These are phyloP conservation scores for Himalopsyche tibetana DNA, from an alignment of 2,888 invertebrate species.

Conservation along the genomic window DNA sequence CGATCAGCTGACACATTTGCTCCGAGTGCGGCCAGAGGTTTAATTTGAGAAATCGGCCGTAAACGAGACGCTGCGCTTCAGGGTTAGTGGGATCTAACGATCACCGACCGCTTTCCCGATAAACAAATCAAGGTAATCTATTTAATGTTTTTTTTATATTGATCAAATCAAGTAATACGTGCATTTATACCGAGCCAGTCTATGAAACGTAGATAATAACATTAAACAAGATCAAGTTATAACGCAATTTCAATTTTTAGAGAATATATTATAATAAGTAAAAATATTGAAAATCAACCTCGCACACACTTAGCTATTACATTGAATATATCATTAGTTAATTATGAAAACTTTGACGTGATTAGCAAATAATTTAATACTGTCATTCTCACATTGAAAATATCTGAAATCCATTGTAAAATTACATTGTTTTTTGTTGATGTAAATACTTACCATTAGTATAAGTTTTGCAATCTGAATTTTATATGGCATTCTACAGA, in stretches of 20 bases:
- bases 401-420: too few species aligned
- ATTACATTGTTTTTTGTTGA: too few species aligned
- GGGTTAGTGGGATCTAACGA: constrained; percentile 14
- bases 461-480: constrained; percentile 4
- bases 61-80: constrained; percentile 28
- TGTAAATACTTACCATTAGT: neutral
- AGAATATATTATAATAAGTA: too few species aligned
- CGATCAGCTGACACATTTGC: constrained; percentile 29
- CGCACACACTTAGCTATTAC: too few species aligned
- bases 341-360: too few species aligned
- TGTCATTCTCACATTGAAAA: too few species aligned
- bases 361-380: too few species aligned
- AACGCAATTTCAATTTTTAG: too few species aligned
- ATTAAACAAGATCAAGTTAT: neutral
- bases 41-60: constrained; percentile 39
- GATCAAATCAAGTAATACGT: neutral
- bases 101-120: neutral
- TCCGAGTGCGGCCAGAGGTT: constrained; percentile 20
- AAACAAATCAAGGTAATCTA: constrained; percentile 6
- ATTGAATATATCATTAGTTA: too few species aligned
- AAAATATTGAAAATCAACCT: too few species aligned
- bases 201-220: neutral
- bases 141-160: neutral
- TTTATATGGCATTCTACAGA: neutral
- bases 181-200: neutral